phyloP scores from a whole-genome alignment of 2,797 vertebrate species.

The Tadarida brasiliensis region DNA sequence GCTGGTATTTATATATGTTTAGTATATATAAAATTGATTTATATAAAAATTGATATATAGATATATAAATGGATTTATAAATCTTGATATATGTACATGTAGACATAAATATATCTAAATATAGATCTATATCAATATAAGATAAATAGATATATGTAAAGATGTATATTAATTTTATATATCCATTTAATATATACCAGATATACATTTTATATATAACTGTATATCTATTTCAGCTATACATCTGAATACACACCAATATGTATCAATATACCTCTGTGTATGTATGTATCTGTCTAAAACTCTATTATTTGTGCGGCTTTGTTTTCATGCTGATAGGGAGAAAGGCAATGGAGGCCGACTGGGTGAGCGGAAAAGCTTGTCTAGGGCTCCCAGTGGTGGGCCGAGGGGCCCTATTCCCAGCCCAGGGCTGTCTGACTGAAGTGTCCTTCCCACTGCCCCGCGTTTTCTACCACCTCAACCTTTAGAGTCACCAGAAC shows the following conservation, averaged over 20 bases:
- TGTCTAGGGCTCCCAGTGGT: rapidly evolving
- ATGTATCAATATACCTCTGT: neutral
- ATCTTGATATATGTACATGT: neutral
- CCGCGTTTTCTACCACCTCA: neutral
- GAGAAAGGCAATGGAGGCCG: neutral
- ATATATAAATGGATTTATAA: neutral
- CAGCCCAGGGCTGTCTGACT: neutral
- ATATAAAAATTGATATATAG: neutral
- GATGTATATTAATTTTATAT: neutral
- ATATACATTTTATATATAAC: neutral
- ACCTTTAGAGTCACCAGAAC: neutral
- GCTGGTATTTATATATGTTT: neutral
- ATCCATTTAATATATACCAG: neutral
- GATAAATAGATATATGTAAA: neutral
- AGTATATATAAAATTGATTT: neutral
- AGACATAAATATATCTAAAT: neutral
- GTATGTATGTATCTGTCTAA: neutral
- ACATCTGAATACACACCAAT: neutral
- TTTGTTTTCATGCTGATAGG: neutral
- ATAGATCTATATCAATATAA: neutral
- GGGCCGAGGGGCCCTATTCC: too few species aligned
- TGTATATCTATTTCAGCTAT: neutral
- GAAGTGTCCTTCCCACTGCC: neutral
- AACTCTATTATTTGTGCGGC: neutral
- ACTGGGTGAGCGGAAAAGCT: neutral